A percentile compares a stretch with the other conserved stretches of the same genome.
These are phyloP conservation scores for Eurystomus glaucurus DNA, from an alignment of 2,797 vertebrate genomes.

Conservation along the genomic window DNA sequence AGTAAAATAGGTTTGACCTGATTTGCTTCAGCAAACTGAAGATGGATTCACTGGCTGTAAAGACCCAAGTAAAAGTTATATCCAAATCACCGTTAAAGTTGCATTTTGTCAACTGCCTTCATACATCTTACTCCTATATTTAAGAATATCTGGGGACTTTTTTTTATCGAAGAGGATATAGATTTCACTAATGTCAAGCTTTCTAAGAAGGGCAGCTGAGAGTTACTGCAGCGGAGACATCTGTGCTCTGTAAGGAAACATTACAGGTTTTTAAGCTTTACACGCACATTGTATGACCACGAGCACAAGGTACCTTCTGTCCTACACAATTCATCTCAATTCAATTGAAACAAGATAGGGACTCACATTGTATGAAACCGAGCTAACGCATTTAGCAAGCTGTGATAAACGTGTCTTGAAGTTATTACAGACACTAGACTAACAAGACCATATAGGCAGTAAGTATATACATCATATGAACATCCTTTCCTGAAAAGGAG, in stretches of 20 bases:
- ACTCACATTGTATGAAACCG: not conserved
- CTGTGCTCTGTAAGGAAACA: not conserved
- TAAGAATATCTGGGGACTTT: not conserved
- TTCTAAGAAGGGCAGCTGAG: not conserved
- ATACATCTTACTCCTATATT: not conserved
- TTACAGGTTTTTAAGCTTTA: not conserved
- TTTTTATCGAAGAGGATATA: not conserved
- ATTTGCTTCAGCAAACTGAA: not conserved
- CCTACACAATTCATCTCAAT: not conserved
- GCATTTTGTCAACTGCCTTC: not conserved
- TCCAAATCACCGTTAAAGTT: not conserved
- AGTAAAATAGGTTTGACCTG: not conserved
- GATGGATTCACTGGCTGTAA: rapidly evolving
- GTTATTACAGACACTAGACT: not conserved
- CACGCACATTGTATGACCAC: not conserved
- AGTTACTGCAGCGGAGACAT: not conserved
- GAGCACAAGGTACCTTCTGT: not conserved
- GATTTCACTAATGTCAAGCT: not conserved
- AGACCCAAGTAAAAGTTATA: not conserved
- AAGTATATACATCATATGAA: rapidly evolving
- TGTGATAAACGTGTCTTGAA: not conserved
- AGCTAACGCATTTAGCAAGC: not conserved
- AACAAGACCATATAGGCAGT: not conserved
- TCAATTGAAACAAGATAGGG: not conserved
- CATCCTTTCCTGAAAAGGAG: not conserved